Evolutionary conservation across 2,797 vertebrate species (phyloP).

Genomic region (Argentina silus): DNA sequence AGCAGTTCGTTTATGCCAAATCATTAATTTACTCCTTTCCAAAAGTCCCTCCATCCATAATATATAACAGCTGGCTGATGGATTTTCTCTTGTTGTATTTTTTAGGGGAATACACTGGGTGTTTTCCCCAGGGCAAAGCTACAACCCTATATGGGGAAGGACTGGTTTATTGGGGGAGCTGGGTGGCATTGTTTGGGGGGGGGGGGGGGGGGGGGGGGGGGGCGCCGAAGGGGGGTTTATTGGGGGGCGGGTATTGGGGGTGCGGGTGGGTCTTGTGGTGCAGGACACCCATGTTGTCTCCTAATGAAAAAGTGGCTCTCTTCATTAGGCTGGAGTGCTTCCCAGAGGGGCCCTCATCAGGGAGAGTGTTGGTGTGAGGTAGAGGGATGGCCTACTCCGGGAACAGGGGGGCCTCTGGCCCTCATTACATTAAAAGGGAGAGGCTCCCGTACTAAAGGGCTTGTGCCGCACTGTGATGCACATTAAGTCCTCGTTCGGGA

Average conservation of each 20-base stretch:
- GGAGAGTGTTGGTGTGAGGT: conserved; percentile 74
- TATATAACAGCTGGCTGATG: conserved; percentile 29
- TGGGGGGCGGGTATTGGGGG: conserved; percentile 2
- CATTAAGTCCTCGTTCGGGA: conserved; percentile 40
- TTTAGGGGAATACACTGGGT: conserved; percentile 25
- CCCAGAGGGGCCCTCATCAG: conserved; percentile 68
- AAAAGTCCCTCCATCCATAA: conserved; percentile 47
- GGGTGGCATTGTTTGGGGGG: too few relatives aligned
- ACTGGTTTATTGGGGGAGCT: conserved; percentile 23
- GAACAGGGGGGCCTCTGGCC: conserved; percentile 53
- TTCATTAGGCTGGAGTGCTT: conserved; percentile 74
- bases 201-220: conserved; percentile 27
- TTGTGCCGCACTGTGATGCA: conserved; percentile 48
- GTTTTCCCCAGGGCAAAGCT: conserved; percentile 30
- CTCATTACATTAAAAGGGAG: conserved; percentile 75
- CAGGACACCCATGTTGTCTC: conserved; percentile 45
- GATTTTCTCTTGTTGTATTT: conserved; percentile 51
- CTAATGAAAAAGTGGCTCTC: conserved; percentile 60
- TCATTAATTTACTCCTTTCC: conserved; percentile 63
- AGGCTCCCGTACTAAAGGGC: conserved; percentile 41
- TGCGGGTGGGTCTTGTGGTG: conserved; percentile 34
- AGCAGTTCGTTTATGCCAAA: conserved; percentile 55
- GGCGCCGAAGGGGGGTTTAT: conserved; percentile 31
- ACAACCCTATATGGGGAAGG: conserved; percentile 13
- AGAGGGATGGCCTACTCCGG: conserved; percentile 48